Evolutionary conservation across 2,888 invertebrate genomes (phyloP), one percentile per base, ranked within the genome.

Genomic region (Hemistola chrysoprasaria): DNA sequence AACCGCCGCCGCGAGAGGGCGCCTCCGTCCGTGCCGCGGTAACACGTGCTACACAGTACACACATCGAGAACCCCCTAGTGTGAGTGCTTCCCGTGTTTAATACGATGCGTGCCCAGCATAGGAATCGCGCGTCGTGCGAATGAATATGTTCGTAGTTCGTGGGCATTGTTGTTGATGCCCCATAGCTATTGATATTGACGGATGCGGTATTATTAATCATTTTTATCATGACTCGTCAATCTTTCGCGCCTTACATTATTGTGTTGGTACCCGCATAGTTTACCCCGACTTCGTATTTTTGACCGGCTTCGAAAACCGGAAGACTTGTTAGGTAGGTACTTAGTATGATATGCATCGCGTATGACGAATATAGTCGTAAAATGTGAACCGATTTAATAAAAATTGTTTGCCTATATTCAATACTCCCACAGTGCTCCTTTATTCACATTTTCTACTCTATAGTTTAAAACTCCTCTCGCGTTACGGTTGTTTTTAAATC

Each of bases 1-100:
- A 74, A 75, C 82, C 80, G 74, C 69, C 61, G 86, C 76, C 83
- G 85, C 76, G 85, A 69, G 82, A 83, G 84, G 87, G 84, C 85
- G 85, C 72, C 64, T 58, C 54, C 43, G 59, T 66, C 10, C 65
- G 65, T 59, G 62, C 50, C 66, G 69, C 67, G 67, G 41, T 21
- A 21, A 22, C 56, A 62, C 79, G 78, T 82, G 80, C 62, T 66
- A 66, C 61, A 62, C 66, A 65, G 62, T 66, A 66, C 61, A 62
- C 66, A 65, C 62, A 67, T 68, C 61, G 41, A 59, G 4, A 55
- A 55, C 61, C 58, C 30, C 27, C 33, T 62, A 56, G 82, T 82
- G 83, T 81, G 84, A 76, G 82, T 82, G 79, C 74, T 79, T 78
- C 77, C 77, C 79, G n/a, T n/a, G n/a, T n/a, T n/a, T 80, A 78